These are phyloP conservation scores for Bhutanitis thaidina DNA, from an alignment of 2,888 invertebrate species.

Conservation along the genomic window DNA sequence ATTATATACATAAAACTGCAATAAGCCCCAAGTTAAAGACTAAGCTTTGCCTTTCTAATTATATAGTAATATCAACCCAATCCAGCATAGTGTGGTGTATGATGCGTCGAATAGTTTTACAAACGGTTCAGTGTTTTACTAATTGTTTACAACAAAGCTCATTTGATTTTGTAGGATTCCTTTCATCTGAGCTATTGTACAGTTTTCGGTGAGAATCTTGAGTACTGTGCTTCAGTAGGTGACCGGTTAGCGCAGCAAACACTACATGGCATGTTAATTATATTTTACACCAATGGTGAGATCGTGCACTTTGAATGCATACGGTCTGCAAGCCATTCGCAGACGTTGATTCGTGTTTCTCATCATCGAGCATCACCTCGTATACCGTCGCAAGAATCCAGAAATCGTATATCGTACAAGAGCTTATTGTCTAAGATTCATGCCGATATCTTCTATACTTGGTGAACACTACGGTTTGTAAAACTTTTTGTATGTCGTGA, in stretches of 20 bases:
- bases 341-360: no score
- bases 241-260: no score
- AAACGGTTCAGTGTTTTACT: background rate
- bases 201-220: background rate
- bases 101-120: conserved; percentile 6
- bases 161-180: background rate
- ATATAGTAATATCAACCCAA: conserved; percentile 28
- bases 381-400: no score
- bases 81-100: background rate
- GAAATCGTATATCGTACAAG: no score
- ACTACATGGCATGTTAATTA: no score
- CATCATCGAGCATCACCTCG: no score
- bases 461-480: conserved; percentile 1
- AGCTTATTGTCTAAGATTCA: no score
- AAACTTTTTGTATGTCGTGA: conserved; percentile 4
- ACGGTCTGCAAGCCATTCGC: no score
- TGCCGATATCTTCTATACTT: no score
- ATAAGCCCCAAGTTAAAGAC: conserved; percentile 32
- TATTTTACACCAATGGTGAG: no score
- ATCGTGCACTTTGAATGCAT: no score
- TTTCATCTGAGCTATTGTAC: background rate
- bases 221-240: no score
- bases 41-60: conserved; percentile 57
- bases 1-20: background rate
- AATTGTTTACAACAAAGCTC: background rate